These are phyloP conservation scores for Alligator mississippiensis DNA, from an alignment of 2,113 vertebrate species.

Conservation along the genomic window DNA sequence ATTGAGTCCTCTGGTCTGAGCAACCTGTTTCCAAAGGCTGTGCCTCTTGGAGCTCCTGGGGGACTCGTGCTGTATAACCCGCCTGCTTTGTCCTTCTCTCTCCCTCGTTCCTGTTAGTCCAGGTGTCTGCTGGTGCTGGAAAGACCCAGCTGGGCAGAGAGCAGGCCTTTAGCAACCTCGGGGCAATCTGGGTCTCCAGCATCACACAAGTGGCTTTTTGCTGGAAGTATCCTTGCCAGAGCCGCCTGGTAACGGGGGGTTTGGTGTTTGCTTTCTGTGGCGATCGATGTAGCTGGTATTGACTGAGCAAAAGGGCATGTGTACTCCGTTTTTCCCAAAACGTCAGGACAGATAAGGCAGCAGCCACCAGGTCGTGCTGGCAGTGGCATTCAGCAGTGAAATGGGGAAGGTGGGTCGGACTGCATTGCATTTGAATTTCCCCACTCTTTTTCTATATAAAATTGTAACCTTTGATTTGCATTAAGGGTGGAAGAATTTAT, in stretches of 20 bases:
- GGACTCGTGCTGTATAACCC: neutral
- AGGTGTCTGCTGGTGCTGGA: neutral
- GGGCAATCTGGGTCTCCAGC: neutral
- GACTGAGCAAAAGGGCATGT: accelerated
- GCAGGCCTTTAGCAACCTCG: neutral
- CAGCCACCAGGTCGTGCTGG: neutral
- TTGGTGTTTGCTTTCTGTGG: neutral
- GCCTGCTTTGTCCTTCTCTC: neutral
- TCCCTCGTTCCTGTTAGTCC: neutral
- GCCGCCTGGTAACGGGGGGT: neutral
- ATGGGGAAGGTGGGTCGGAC: neutral
- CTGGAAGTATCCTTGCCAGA: neutral
- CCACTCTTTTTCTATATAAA: neutral
- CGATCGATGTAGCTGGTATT: neutral
- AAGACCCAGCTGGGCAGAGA: neutral
- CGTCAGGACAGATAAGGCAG: neutral
- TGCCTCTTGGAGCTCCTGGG: neutral
- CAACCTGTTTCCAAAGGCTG: too few species aligned
- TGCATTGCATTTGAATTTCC: neutral
- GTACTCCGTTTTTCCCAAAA: accelerated
- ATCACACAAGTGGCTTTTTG: neutral
- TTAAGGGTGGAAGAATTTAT: neutral
- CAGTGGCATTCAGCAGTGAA: accelerated
- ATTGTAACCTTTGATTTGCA: neutral
- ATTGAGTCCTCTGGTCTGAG: too few species aligned